Percentiles rank a stretch among this genome's conserved stretches.
phyloP scores from a whole-genome alignment of 1,140 invertebrate genomes.

The Acromyrmex heyeri region DNA sequence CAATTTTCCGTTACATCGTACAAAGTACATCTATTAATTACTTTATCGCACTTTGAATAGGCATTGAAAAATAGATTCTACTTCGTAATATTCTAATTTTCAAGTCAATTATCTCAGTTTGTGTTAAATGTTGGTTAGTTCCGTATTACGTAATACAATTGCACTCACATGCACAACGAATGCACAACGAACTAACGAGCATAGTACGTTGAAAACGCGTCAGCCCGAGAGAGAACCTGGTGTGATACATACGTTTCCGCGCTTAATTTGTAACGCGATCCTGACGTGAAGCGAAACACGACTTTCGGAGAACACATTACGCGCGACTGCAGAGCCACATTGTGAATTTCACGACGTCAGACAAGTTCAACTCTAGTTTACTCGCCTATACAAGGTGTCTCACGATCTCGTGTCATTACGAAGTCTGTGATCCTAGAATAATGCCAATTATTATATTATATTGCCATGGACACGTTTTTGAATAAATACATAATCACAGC shows the following conservation, averaged over 20 bases:
- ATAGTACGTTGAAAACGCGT: conserved; percentile 44
- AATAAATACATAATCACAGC: background rate
- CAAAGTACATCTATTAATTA: background rate
- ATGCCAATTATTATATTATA: conserved; percentile 4
- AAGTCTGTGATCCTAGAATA: background rate
- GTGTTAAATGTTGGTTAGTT: conserved; percentile 33
- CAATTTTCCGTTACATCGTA: background rate
- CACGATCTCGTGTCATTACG: conserved; percentile 3
- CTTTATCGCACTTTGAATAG: background rate
- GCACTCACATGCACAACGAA: background rate
- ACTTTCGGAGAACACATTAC: conserved; percentile 56
- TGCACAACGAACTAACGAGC: conserved; percentile 36
- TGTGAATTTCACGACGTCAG: conserved; percentile 44
- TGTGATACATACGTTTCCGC: conserved; percentile 55
- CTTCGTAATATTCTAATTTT: conserved; percentile 16
- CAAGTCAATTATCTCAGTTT: conserved; percentile 41
- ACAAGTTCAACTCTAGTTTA: conserved; percentile 47
- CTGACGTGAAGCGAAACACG: conserved; percentile 55
- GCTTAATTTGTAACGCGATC: conserved; percentile 60
- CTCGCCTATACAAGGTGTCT: conserved; percentile 4
- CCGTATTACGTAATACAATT: conserved; percentile 42
- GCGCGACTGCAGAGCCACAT: conserved; percentile 39
- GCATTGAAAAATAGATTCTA: background rate
- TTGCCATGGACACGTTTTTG: background rate
- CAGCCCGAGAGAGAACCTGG: conserved; percentile 35